A percentile compares a stretch with the other conserved stretches of the same genome.
phyloP scores from a whole-genome alignment of 2,888 invertebrate species.

The Melieria crassipennis region DNA sequence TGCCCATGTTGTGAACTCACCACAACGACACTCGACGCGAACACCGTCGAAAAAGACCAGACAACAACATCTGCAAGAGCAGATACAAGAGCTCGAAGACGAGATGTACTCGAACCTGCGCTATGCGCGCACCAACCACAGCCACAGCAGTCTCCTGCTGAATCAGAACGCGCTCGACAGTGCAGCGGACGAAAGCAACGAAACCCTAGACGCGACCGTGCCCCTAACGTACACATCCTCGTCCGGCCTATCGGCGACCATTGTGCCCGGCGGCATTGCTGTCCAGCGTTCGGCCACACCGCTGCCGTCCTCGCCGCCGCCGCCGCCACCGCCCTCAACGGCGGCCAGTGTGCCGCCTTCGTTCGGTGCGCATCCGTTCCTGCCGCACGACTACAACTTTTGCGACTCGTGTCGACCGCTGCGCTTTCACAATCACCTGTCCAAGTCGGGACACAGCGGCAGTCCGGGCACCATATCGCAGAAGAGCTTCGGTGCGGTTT shows the following conservation, averaged over 20 bases:
- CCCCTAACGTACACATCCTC: conserved; percentile 42
- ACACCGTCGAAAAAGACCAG: conserved; percentile 23
- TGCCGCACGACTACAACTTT: conserved; percentile 59
- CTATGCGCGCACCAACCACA: conserved; percentile 64
- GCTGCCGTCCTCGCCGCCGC: conserved; percentile 31
- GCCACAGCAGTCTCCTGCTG: conserved; percentile 60
- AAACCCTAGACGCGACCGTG: conserved; percentile 39
- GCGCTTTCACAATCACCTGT: conserved; percentile 47
- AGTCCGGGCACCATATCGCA: conserved; percentile 47
- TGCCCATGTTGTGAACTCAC: conserved; percentile 40
- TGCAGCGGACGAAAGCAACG: conserved; percentile 33
- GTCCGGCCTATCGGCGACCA: conserved; percentile 39
- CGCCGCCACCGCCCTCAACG: conserved; percentile 37
- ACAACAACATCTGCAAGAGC: conserved; percentile 32
- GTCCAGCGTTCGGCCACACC: conserved; percentile 18
- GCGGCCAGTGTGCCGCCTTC: conserved; percentile 51
- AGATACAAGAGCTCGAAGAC: conserved; percentile 35
- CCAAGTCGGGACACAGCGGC: conserved; percentile 32
- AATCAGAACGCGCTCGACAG: conserved; percentile 52
- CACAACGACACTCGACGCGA: background rate
- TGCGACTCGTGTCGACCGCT: conserved; percentile 63
- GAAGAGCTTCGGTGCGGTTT: conserved; percentile 36
- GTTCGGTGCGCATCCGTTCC: conserved; percentile 35
- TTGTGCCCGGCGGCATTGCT: conserved; percentile 33
- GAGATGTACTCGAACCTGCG: conserved; percentile 61